Evolutionary conservation across 2,113 vertebrate species (phyloP).

Genomic region (Hemicordylus capensis): DNA sequence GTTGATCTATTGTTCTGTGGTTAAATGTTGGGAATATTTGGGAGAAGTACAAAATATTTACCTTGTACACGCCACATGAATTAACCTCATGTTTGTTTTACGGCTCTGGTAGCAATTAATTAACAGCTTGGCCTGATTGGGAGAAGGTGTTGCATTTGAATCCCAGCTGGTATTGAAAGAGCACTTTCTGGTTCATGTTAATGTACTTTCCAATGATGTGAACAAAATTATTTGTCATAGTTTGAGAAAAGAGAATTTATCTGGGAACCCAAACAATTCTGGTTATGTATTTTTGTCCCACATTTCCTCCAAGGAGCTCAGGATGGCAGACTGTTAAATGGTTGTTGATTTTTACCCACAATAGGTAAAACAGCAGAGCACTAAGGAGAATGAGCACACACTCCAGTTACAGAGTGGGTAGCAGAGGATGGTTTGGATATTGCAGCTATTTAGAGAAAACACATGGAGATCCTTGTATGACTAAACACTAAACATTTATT

Average conservation of each 20-base stretch:
- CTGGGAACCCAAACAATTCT: background rate
- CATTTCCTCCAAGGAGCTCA: too few species aligned
- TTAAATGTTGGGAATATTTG: slow-evolving; percentile 26
- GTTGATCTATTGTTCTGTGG: slow-evolving; percentile 47
- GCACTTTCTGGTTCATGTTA: background rate
- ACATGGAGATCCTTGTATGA: too few species aligned
- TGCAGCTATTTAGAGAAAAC: too few species aligned
- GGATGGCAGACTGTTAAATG: too few species aligned
- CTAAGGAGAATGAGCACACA: too few species aligned
- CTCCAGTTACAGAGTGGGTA: too few species aligned
- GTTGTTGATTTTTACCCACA: too few species aligned
- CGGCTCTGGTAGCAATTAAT: slow-evolving; percentile 47
- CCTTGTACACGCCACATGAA: background rate
- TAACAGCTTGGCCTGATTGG: slow-evolving; percentile 36
- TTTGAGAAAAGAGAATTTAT: slow-evolving; percentile 4
- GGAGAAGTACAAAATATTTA: slow-evolving; percentile 43
- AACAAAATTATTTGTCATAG: background rate
- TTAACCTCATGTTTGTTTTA: slow-evolving; percentile 51
- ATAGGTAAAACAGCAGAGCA: too few species aligned
- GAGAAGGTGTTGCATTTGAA: slow-evolving; percentile 47
- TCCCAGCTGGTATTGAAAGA: slow-evolving; percentile 23
- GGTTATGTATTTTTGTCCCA: too few species aligned
- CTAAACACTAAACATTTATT: too few species aligned
- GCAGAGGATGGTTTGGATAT: too few species aligned
- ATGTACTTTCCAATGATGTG: background rate